Evolutionary conservation across 64 coral and sea anemone genomes (phyloP), one percentile per base, ranked within the genome.

Genomic region (Montipora capricornis): DNA sequence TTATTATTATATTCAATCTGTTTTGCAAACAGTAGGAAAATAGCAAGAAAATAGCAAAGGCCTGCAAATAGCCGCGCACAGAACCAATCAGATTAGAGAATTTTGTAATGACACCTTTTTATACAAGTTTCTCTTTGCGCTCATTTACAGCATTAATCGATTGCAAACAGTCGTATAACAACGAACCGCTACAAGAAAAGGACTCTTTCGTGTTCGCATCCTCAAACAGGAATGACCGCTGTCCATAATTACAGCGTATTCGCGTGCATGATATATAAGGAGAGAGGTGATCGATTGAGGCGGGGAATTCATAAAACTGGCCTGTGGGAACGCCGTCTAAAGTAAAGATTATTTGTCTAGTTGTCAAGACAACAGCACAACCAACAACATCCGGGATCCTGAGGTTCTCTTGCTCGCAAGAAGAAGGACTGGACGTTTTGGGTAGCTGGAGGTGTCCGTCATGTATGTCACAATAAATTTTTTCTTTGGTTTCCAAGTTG

Each of bases 171-270:
- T 71, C 20, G 26, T 99, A 92, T 22, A 99, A 71, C 78, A 99
- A 87, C 74, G 88, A 89, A 7, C 83, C 95, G 6, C 78, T 87
- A 5, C 86, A 81, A 77, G 19, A 85, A 10, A 53, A 79, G 10
- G 91, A 89, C 16, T 89, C 89, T 66, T 93, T 84, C 75, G 74
- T 89, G 50, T 99, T 99, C 19, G 92, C 94, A 82, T 89, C 68
- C 59, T 92, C 90, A 84, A 96, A 96, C 89, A 99, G 81, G 76
- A 99, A 99, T 14, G 79, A 37, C 76, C 87, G 88, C 80, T 99
- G 98, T 0, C 98, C 98, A 87, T 94, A 99, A 80, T 99, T 99
- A 84, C 95, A 94, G 46, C 95, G 89, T 13, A 96, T 90, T 15
- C 95, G 92, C 4, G 92, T 81, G 19, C 95, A 94, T 9, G 95